Conservation (phyloP, 2,797 vertebrate genomes). For the Propithecus deckenii region DNA sequence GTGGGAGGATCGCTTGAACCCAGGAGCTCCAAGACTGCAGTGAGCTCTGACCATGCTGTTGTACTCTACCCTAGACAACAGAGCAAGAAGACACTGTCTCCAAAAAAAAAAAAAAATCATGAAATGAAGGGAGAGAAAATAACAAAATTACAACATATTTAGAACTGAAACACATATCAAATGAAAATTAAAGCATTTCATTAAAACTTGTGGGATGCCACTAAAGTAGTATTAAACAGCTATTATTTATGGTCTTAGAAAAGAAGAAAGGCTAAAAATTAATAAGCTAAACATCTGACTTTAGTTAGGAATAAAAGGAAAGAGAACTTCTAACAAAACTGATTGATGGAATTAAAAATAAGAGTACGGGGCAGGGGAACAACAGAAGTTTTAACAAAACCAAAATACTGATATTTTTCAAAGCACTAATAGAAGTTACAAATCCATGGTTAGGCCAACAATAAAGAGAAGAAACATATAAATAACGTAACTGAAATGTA, state of each 20-base stretch:
- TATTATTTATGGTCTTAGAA: neutral
- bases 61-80: neutral
- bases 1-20: neutral
- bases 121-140: neutral
- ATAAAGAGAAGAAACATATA: neutral
- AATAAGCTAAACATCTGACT: neutral
- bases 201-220: neutral
- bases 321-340: neutral
- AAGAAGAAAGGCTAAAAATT: neutral
- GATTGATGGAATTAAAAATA: neutral
- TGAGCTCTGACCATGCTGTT: neutral
- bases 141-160: neutral
- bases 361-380: neutral
- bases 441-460: neutral
- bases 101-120: neutral
- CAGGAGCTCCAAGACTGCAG: neutral
- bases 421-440: neutral
- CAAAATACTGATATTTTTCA: neutral
- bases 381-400: neutral
- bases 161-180: neutral
- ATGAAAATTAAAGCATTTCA: neutral
- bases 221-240: neutral
- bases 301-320: neutral
- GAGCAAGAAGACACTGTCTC: neutral
- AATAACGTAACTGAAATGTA: neutral